phyloP scores from a whole-genome alignment of 2,113 vertebrate species.

The Strix aluco region DNA sequence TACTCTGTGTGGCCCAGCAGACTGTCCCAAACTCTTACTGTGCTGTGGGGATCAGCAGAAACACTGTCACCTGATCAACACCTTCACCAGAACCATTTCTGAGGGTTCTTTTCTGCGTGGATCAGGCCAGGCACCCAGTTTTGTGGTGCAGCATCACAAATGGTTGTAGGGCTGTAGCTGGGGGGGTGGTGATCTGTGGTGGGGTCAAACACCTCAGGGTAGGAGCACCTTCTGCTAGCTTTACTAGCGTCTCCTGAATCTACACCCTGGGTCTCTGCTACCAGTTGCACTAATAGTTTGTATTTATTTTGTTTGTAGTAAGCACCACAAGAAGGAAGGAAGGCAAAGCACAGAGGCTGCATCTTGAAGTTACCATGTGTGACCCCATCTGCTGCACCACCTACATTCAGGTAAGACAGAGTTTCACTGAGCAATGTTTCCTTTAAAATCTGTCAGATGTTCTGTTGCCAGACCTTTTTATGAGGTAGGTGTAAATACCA shows the following conservation, averaged over 20 bases:
- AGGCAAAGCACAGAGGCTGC: background rate
- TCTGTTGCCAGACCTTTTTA: background rate
- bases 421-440: background rate
- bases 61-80: accelerated
- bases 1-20: background rate
- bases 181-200: background rate
- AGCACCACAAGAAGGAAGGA: background rate
- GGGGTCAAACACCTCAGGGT: background rate
- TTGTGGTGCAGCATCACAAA: accelerated
- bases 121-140: background rate
- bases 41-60: background rate
- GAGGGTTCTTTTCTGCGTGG: background rate
- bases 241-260: background rate
- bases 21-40: accelerated
- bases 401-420: background rate
- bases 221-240: background rate
- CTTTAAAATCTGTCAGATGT: background rate
- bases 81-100: background rate
- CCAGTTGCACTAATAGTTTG: background rate
- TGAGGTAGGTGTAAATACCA: background rate
- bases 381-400: background rate
- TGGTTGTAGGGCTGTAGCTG: background rate
- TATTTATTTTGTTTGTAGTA: background rate
- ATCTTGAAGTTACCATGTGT: background rate
- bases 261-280: background rate